These are phyloP conservation scores for Charanyca ferruginea DNA, from an alignment of 2,888 invertebrate genomes.

Conservation along the genomic window DNA sequence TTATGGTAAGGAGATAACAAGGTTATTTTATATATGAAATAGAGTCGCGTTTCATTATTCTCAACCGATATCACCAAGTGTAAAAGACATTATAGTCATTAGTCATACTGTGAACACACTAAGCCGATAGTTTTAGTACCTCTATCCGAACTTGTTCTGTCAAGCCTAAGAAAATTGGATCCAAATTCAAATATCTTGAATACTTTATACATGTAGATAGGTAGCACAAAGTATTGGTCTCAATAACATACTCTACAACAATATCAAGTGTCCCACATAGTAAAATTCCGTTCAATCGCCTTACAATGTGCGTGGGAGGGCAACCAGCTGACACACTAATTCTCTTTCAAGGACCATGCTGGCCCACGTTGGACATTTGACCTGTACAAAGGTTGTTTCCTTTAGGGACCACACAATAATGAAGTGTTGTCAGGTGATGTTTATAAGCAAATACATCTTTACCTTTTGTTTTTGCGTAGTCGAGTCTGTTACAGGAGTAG, in stretches of 20 bases:
- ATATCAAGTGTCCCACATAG: conserved; percentile 13
- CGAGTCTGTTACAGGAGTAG: neutral
- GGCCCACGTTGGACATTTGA: conserved; percentile 10
- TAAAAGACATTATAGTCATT: neutral
- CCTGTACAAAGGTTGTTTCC: conserved; percentile 13
- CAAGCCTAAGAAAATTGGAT: neutral
- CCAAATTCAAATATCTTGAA: neutral
- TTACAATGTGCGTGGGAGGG: conserved; percentile 33
- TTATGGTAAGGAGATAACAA: neutral
- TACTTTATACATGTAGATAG: neutral
- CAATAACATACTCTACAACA: conserved; percentile 24
- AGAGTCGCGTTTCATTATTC: neutral
- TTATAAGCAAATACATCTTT: neutral
- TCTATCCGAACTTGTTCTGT: neutral
- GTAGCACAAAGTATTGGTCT: neutral
- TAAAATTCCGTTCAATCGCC: conserved; percentile 18
- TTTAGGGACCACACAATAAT: conserved; percentile 10
- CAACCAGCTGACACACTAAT: conserved; percentile 41
- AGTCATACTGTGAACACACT: neutral
- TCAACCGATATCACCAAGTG: neutral
- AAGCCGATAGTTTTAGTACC: neutral
- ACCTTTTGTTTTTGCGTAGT: neutral
- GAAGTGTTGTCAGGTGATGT: conserved; percentile 7
- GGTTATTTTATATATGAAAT: neutral
- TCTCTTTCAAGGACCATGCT: conserved; percentile 12